These are phyloP conservation scores for Nycticryphes semicollaris DNA, from an alignment of 2,113 vertebrate genomes.

Conservation along the genomic window DNA sequence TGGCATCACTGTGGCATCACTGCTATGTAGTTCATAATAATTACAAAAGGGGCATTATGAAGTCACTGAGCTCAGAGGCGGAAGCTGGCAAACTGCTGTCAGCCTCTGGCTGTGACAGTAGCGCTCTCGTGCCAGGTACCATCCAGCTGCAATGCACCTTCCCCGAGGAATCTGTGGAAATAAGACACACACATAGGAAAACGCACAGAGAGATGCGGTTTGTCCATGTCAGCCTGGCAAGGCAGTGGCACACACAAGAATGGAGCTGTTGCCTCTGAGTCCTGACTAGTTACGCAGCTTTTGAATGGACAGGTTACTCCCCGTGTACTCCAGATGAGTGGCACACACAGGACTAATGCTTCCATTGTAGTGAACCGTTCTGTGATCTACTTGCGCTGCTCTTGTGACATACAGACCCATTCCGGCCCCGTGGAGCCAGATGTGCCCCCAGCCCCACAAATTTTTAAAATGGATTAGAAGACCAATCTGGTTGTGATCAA, in stretches of 20 bases:
- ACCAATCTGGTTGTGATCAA: background rate
- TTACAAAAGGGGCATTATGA: background rate
- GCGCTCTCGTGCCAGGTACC: background rate
- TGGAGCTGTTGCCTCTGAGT: background rate
- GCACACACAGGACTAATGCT: background rate
- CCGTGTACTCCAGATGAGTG: background rate
- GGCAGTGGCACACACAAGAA: background rate
- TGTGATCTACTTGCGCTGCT: background rate
- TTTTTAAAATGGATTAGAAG: background rate
- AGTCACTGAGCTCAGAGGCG: background rate
- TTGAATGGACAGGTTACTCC: background rate
- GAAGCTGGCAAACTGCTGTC: background rate
- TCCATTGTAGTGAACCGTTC: background rate
- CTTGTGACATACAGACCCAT: background rate
- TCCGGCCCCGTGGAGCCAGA: background rate
- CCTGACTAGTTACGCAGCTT: background rate
- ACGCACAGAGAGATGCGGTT: background rate
- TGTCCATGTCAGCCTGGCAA: background rate
- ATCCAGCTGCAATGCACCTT: background rate
- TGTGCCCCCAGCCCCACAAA: background rate
- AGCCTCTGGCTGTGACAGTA: background rate
- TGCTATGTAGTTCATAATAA: background rate
- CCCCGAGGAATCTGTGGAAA: background rate
- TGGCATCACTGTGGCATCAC: background rate
- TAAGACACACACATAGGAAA: background rate